Evolutionary conservation across 2,888 invertebrate genomes (phyloP).

Genomic region (Parapristionchus giblindavisi): DNA sequence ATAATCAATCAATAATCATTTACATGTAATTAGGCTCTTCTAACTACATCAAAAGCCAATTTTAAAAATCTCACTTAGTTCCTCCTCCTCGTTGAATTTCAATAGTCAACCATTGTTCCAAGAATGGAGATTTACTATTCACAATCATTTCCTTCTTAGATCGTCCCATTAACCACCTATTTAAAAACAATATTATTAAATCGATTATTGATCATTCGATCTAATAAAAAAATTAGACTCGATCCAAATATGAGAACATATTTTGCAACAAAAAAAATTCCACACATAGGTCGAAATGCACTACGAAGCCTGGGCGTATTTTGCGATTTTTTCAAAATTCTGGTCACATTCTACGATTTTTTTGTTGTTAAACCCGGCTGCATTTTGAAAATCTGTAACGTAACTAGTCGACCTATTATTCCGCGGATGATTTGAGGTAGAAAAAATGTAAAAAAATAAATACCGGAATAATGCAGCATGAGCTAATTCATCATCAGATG

Average conservation of each 20-base stretch:
- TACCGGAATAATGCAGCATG: slow-evolving; percentile 84
- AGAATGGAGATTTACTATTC: slow-evolving; percentile 75
- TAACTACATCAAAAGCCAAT: background rate
- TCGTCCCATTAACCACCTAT: slow-evolving; percentile 27
- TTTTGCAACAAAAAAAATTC: no score
- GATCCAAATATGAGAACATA: no score
- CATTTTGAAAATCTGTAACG: no score
- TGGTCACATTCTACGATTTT: no score
- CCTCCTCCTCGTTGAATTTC: slow-evolving; percentile 62
- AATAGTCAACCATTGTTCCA: slow-evolving; percentile 81
- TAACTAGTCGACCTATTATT: no score
- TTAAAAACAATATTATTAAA: background rate
- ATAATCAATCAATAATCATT: background rate
- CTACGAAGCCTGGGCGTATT: no score
- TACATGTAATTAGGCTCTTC: background rate
- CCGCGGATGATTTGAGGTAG: background rate
- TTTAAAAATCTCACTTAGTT: slow-evolving; percentile 27
- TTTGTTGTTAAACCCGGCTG: no score
- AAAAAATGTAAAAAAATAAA: background rate
- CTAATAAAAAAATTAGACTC: no score
- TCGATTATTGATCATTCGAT: background rate
- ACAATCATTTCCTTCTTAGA: slow-evolving; percentile 38
- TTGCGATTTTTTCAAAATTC: no score
- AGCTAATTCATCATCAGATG: slow-evolving; percentile 82
- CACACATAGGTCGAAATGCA: no score